Evolutionary conservation across 2,797 vertebrate genomes (phyloP).

Genomic region (Syngnathus rostellatus): DNA sequence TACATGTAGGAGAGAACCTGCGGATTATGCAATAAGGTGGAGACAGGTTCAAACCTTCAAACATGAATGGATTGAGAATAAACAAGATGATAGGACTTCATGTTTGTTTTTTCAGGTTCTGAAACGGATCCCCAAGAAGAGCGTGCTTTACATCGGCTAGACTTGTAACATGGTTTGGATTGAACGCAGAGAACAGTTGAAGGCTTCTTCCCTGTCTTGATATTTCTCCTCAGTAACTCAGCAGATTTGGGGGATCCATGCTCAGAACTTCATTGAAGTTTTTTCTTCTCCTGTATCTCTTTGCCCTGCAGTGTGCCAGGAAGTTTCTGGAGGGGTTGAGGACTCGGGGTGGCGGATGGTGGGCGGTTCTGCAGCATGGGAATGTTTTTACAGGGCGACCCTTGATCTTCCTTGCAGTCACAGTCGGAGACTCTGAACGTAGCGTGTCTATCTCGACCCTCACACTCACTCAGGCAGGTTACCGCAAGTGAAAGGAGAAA

Average conservation of each 20-base stretch:
- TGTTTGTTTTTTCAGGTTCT: background rate
- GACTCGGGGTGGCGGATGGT: conserved; percentile 30
- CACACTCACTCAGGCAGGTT: conserved; percentile 46
- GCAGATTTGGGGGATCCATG: background rate
- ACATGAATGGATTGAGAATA: background rate
- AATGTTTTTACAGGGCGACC: conserved; percentile 75
- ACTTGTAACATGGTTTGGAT: background rate
- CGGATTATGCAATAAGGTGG: conserved; percentile 4
- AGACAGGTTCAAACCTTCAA: background rate
- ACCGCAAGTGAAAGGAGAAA: conserved; percentile 16
- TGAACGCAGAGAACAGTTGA: background rate
- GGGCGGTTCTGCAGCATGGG: conserved; percentile 61
- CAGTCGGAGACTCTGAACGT: conserved; percentile 51
- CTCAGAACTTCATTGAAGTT: background rate
- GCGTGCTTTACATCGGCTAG: background rate
- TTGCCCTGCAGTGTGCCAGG: conserved; percentile 42
- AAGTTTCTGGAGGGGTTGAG: conserved; percentile 58
- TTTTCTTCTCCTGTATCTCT: conserved; percentile 13
- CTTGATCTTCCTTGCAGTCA: conserved; percentile 72
- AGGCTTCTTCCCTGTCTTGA: background rate
- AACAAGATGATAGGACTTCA: background rate
- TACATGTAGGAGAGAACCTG: background rate
- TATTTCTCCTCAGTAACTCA: background rate
- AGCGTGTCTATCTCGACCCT: conserved; percentile 45
- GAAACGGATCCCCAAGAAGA: background rate